phyloP scores from a whole-genome alignment of 2,113 vertebrate species.

The Gasterosteus nipponicus region DNA sequence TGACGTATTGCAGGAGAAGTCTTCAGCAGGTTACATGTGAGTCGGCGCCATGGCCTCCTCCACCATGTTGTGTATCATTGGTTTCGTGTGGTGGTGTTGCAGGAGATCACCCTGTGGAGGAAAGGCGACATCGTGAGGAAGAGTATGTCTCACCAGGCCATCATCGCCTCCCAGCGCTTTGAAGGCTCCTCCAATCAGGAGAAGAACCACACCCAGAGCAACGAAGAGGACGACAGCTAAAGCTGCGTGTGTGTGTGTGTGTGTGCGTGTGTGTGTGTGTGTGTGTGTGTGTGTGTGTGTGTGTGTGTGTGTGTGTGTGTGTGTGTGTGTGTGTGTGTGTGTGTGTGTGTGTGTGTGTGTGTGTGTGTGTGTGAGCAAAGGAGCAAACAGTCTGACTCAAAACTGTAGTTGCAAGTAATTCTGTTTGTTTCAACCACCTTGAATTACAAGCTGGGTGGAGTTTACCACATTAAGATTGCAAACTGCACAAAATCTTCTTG shows the following conservation, averaged over 20 bases:
- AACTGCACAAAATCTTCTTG: constrained; percentile 14
- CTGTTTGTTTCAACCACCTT: constrained; percentile 41
- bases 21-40: background rate
- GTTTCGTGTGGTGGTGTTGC: constrained; percentile 14
- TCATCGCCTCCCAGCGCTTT: constrained; percentile 91
- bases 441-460: constrained; percentile 31
- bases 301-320: constrained; percentile 7
- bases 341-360: background rate
- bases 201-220: constrained; percentile 47
- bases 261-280: constrained; percentile 6
- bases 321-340: constrained; percentile 20
- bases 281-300: background rate
- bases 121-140: constrained; percentile 95
- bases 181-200: constrained; percentile 85
- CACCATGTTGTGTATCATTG: background rate
- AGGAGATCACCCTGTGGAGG: constrained; percentile 97
- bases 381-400: constrained; percentile 27
- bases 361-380: background rate
- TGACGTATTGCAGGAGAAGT: background rate
- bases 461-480: constrained; percentile 24
- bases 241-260: constrained; percentile 20
- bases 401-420: constrained; percentile 24
- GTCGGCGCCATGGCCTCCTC: too few relatives aligned
- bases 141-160: constrained; percentile 95
- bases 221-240: constrained; percentile 64